Conservation (phyloP, 2,113 vertebrate species). For the Grallaria varia region DNA sequence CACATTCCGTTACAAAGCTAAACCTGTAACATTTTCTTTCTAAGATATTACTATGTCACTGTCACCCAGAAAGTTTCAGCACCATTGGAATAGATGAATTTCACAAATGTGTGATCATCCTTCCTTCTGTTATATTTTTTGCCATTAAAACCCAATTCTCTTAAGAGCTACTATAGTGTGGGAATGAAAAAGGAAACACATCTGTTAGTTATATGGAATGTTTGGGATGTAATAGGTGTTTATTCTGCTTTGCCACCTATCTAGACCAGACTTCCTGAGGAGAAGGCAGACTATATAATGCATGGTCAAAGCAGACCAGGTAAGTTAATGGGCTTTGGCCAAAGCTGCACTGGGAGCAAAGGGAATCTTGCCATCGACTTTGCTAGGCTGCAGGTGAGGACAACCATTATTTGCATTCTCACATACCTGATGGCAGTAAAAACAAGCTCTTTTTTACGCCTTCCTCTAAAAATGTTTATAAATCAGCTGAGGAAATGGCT, state of each 20-base stretch:
- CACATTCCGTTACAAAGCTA: background rate
- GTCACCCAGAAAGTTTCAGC: background rate
- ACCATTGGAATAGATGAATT: background rate
- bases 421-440: slow-evolving; percentile 45
- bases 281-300: background rate
- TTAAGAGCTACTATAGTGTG: background rate
- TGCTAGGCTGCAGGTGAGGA: background rate
- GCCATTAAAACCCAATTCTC: background rate
- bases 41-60: background rate
- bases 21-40: background rate
- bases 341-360: background rate
- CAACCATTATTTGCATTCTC: background rate
- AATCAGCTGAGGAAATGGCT: slow-evolving; percentile 1
- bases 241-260: background rate
- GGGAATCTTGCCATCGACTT: background rate
- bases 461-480: slow-evolving; percentile 12
- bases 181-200: background rate
- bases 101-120: background rate
- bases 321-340: background rate
- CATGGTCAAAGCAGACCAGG: background rate
- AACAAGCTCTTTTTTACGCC: slow-evolving; percentile 10
- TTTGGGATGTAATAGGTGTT: background rate
- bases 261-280: background rate
- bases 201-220: background rate
- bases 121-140: background rate